These are phyloP conservation scores for Oxyruncus cristatus DNA, from an alignment of 2,113 vertebrate species.

Conservation along the genomic window DNA sequence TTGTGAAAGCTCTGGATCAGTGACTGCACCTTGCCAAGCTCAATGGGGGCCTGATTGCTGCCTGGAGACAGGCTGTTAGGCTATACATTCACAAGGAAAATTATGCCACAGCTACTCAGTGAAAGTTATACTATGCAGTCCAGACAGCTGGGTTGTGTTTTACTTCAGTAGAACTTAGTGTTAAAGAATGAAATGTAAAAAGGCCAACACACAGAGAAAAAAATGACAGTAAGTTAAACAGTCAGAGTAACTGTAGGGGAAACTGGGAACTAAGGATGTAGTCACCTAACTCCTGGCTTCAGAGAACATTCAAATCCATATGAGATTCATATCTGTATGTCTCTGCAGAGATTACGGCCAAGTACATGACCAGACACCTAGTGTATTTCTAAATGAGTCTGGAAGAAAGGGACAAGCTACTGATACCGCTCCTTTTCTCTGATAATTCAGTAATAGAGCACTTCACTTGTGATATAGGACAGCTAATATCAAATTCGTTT, in stretches of 20 bases:
- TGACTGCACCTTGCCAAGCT: constrained; percentile 20
- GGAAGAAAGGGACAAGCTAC: not conserved
- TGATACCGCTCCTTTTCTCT: not conserved
- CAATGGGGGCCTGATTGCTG: constrained; percentile 26
- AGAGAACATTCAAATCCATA: not conserved
- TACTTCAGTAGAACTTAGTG: not conserved
- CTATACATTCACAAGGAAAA: not conserved
- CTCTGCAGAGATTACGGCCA: not conserved
- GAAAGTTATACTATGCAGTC: not conserved
- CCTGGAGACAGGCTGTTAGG: constrained; percentile 30
- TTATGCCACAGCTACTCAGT: not conserved
- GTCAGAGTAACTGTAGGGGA: not conserved
- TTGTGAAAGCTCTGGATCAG: constrained; percentile 38
- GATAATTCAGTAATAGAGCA: constrained; percentile 1
- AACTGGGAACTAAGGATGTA: not conserved
- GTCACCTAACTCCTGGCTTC: not conserved
- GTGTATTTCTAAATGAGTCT: not conserved
- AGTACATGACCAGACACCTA: not conserved
- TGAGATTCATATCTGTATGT: not conserved
- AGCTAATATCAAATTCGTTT: not conserved
- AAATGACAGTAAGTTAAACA: not conserved
- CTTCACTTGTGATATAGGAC: not conserved
- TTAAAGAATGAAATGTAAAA: not conserved
- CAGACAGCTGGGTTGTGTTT: not conserved
- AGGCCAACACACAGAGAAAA: not conserved